Evolutionary conservation across 2,113 vertebrate genomes (phyloP).

Genomic region (Zapornia atra): DNA sequence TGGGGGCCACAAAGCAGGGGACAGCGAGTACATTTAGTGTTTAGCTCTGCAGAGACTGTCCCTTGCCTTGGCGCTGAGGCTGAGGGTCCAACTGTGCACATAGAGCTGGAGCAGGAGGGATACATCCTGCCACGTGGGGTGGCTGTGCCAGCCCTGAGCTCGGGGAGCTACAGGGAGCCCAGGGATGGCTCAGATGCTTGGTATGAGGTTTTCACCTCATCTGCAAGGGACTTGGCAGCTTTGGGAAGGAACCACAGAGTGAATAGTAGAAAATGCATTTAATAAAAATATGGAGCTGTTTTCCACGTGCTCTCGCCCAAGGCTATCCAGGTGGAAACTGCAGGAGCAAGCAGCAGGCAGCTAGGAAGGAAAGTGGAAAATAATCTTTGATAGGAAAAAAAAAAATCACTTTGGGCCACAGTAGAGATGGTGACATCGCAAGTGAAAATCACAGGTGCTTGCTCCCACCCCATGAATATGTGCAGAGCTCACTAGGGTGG

Average conservation of each 20-base stretch:
- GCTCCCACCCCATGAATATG: not conserved
- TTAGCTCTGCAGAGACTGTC: not conserved
- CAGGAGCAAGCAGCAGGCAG: not conserved
- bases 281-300: not conserved
- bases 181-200: not conserved
- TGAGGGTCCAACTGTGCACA: fast-evolving
- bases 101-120: not conserved
- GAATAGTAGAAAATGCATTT: not conserved
- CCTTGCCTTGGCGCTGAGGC: not conserved
- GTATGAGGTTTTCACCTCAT: not conserved
- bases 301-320: not conserved
- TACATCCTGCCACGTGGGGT: fast-evolving
- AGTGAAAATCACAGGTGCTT: not conserved
- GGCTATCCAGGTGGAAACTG: not conserved
- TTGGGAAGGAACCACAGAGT: not conserved
- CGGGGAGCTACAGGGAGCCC: fast-evolving
- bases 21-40: not conserved
- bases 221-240: not conserved
- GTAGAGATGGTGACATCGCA: not conserved
- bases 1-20: not conserved
- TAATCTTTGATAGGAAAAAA: not conserved
- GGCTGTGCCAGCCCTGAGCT: not conserved
- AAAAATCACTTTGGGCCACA: not conserved
- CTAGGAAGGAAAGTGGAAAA: not conserved
- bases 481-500: not conserved